These are phyloP conservation scores for Pogona vitticeps DNA, from an alignment of 2,113 vertebrate genomes.

Conservation along the genomic window DNA sequence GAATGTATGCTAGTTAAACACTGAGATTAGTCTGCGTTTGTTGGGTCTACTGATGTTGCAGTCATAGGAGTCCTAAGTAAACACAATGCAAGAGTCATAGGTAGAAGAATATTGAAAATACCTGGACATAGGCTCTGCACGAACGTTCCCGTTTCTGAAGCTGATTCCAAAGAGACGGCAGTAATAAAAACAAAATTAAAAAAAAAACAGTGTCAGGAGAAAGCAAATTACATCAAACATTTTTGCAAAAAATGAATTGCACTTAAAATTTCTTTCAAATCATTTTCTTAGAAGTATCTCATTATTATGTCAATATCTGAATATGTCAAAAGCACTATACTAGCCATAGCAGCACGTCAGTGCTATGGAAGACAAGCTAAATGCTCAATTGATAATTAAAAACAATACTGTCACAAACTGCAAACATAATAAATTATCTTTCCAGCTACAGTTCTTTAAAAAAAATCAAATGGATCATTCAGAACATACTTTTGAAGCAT, in stretches of 20 bases:
- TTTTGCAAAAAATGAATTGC: slow-evolving; percentile 60
- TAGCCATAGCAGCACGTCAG: background rate
- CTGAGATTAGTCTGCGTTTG: background rate
- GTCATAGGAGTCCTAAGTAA: background rate
- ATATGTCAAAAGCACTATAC: background rate
- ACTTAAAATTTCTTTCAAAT: slow-evolving; percentile 49
- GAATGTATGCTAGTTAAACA: background rate
- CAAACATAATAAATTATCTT: slow-evolving; percentile 2
- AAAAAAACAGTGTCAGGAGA: slow-evolving; percentile 79
- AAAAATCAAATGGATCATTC: too few relatives aligned
- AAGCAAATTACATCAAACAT: slow-evolving; percentile 65
- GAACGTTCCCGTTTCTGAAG: slow-evolving; percentile 99
- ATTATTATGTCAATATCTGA: slow-evolving; percentile 54
- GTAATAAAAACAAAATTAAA: slow-evolving; percentile 82
- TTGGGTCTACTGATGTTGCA: background rate
- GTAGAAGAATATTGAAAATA: slow-evolving; percentile 79
- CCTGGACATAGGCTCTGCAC: slow-evolving; percentile 99
- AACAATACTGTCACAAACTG: slow-evolving; percentile 37
- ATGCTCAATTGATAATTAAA: slow-evolving; percentile 56
- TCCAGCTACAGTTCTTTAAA: background rate
- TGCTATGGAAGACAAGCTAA: slow-evolving; percentile 22
- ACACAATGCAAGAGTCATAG: slow-evolving; percentile 69
- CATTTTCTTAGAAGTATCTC: slow-evolving; percentile 16
- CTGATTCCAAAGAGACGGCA: slow-evolving; percentile 87
- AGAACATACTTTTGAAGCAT: background rate